phyloP scores from a whole-genome alignment of 1,140 invertebrate genomes.

The Drosophila pectinifera region DNA sequence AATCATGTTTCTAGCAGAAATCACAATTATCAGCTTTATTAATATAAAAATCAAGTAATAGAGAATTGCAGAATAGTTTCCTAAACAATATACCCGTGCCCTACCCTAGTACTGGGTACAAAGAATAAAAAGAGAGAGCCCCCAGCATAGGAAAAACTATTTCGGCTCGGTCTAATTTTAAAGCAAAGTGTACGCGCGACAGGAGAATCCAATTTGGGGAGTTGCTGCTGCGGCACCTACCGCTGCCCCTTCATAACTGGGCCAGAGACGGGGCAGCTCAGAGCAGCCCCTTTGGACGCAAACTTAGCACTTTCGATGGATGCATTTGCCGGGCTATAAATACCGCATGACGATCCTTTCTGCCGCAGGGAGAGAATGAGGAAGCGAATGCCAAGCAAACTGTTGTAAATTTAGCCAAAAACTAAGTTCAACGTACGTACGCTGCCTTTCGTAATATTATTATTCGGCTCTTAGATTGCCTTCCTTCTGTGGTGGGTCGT shows the following conservation, averaged over 20 bases:
- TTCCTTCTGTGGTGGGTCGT: conserved; percentile 45
- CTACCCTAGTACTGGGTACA: neutral
- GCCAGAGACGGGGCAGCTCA: conserved; percentile 38
- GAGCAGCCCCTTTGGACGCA: conserved; percentile 10
- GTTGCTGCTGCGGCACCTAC: conserved; percentile 10
- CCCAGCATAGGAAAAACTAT: conserved; percentile 36
- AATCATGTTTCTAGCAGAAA: neutral
- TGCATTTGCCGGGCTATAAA: conserved; percentile 52
- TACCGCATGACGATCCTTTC: conserved; percentile 58
- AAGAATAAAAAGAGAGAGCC: neutral
- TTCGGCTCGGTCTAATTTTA: conserved; percentile 49
- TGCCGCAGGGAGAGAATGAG: conserved; percentile 57
- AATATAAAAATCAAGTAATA: no score
- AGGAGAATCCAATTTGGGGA: conserved; percentile 28
- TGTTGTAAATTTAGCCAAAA: conserved; percentile 74
- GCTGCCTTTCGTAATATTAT: conserved; percentile 31
- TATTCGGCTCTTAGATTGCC: conserved; percentile 30
- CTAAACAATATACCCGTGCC: neutral
- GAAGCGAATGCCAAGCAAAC: conserved; percentile 73
- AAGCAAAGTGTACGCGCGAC: conserved; percentile 17
- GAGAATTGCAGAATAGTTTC: no score
- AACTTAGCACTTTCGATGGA: conserved; percentile 40
- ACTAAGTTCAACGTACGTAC: conserved; percentile 78
- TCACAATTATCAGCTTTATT: neutral
- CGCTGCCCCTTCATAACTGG: conserved; percentile 57